Conservation (phyloP, 2,113 vertebrate species). For the Eublepharis macularius region DNA sequence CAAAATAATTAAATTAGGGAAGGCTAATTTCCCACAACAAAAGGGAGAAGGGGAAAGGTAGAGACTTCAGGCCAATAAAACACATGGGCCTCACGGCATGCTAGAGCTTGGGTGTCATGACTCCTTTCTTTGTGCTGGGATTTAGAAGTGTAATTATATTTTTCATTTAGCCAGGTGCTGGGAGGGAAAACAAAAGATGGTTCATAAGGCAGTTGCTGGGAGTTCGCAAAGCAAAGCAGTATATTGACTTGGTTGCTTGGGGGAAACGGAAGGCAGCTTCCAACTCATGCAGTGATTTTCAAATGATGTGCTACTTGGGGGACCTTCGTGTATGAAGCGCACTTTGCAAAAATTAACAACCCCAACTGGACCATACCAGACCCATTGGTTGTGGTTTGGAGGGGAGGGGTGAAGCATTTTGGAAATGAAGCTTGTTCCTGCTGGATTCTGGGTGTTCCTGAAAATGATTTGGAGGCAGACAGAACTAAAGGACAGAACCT, state of each 20-base stretch:
- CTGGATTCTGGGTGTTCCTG: too few species aligned
- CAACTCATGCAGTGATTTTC: background rate
- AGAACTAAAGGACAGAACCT: background rate
- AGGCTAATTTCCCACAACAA: conserved; percentile 40
- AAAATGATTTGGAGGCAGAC: too few species aligned
- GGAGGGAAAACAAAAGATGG: conserved; percentile 8
- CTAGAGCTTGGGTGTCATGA: background rate
- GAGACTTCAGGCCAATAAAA: conserved; percentile 28
- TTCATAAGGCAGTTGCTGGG: background rate
- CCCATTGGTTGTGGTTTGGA: background rate
- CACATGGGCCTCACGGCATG: background rate
- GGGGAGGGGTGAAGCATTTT: background rate
- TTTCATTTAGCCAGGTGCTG: conserved; percentile 33
- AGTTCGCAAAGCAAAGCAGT: background rate
- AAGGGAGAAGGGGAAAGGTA: conserved; percentile 41
- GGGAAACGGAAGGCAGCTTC: conserved; percentile 1
- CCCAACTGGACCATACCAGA: background rate
- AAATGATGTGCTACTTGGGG: background rate
- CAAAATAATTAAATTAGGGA: conserved; percentile 50
- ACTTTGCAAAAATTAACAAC: background rate
- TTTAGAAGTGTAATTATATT: conserved; percentile 44
- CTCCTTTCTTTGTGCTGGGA: conserved; percentile 43
- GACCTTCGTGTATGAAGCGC: background rate
- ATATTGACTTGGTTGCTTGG: conserved; percentile 22
- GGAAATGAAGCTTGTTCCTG: background rate